Evolutionary conservation across 2,113 vertebrate genomes (phyloP), one percentile per base, ranked within the genome.

Genomic region (Charadrius vociferus): DNA sequence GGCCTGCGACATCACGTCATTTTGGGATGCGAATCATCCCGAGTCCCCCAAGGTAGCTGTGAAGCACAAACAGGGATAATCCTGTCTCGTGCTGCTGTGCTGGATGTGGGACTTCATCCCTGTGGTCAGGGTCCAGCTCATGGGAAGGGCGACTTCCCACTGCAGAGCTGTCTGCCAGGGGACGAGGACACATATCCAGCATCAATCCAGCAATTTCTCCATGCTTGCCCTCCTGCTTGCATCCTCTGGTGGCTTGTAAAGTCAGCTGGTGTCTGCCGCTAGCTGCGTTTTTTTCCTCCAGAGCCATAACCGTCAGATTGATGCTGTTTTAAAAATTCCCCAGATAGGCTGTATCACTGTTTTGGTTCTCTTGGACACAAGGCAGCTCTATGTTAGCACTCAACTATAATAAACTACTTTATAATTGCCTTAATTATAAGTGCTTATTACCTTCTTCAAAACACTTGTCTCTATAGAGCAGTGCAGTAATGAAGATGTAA

Each of bases 361-460:
- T 95, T 80, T 90, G 84, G 81, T 88, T 88, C 93, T 96, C 26
- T 80, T 95, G 94, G 93, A 93, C 94, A 90, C 96, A 66, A 91
- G 81, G 71, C 87, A 0, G 81, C 81, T 90, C 78, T 96, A 36
- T 1, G 24, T 94, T 95, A 94, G 84, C 2, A 4, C 81, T 97
- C 87, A 91, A 32, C 91, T 96, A 67, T 96, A 95, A 95, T 96
- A 96, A 97, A 94, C 93, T 96, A 94, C 93, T 87, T 97, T 93
- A 90, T 96, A 97, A 96, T 97, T 96, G 89, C 91, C 84, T 93
- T 97, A 96, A 97, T 97, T 97, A 41, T 96, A 96, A 94, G 94
- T 94, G 93, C 81, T 96, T 97, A 97, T 97, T 96, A 82, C 89
- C 94, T 96, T 93, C 91, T 92, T 91, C 93, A 90, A 93, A 97